These are phyloP conservation scores for Parambassis ranga DNA, from an alignment of 2,797 vertebrate genomes.

Conservation along the genomic window DNA sequence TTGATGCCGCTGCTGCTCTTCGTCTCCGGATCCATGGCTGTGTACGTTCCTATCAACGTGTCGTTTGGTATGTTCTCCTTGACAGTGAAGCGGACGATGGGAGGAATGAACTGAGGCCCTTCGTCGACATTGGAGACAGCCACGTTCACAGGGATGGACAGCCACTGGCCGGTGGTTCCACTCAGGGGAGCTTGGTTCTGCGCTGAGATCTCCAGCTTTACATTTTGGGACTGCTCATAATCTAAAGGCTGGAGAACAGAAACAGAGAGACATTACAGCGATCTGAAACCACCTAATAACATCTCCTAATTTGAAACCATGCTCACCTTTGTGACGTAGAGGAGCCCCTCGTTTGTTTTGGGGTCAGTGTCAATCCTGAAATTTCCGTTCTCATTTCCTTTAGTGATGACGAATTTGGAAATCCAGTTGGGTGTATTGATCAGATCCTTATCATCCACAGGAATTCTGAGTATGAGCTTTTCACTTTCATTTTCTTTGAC, in stretches of 20 bases:
- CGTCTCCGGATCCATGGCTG: slow-evolving; percentile 86
- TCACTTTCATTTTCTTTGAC: slow-evolving; percentile 83
- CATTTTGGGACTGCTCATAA: slow-evolving; percentile 72
- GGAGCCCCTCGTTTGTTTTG: slow-evolving; percentile 84
- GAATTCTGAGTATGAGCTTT: slow-evolving; percentile 82
- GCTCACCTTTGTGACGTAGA: slow-evolving; percentile 85
- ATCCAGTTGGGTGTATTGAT: slow-evolving; percentile 78
- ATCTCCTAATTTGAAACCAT: not conserved
- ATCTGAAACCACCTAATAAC: not conserved
- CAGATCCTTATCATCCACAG: slow-evolving; percentile 84
- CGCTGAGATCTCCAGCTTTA: slow-evolving; percentile 79
- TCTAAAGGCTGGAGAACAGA: slow-evolving; percentile 84
- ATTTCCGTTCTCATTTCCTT: slow-evolving; percentile 85
- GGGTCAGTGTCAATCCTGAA: slow-evolving; percentile 87
- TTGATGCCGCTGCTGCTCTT: slow-evolving; percentile 80
- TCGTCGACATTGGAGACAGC: slow-evolving; percentile 82
- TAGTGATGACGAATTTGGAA: slow-evolving; percentile 81
- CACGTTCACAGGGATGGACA: slow-evolving; percentile 74
- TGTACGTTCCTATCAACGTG: slow-evolving; percentile 76
- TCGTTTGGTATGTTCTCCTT: slow-evolving; percentile 80
- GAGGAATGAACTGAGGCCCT: slow-evolving; percentile 84
- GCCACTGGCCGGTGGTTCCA: slow-evolving; percentile 61
- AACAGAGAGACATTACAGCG: not conserved
- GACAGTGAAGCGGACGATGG: slow-evolving; percentile 63
- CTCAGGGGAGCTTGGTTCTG: slow-evolving; percentile 81